phyloP scores from a whole-genome alignment of 2,888 invertebrate genomes.

The Oscheius sp. region DNA sequence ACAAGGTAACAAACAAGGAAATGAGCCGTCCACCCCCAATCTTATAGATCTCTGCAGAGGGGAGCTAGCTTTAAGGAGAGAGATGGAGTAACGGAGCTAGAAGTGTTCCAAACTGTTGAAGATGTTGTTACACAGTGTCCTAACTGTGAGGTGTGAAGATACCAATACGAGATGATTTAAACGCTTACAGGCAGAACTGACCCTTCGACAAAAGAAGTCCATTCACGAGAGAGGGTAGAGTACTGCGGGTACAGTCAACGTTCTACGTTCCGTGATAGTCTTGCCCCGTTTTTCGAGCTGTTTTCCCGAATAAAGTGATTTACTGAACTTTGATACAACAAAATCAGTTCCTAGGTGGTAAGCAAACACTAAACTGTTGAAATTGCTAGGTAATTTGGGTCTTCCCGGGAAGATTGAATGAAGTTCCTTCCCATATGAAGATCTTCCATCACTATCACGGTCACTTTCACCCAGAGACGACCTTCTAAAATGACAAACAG shows the following conservation, averaged over 20 bases:
- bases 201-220: constrained; percentile 28
- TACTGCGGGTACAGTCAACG: constrained; percentile 20
- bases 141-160: constrained; percentile 49
- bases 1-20: constrained; percentile 43
- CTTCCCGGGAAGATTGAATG: too few relatives aligned
- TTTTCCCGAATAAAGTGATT: too few relatives aligned
- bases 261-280: constrained; percentile 18
- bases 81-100: constrained; percentile 33
- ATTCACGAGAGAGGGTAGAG: constrained; percentile 4
- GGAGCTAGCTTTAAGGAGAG: constrained; percentile 38
- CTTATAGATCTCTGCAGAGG: constrained; percentile 43
- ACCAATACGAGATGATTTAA: neutral
- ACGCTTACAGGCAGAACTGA: constrained; percentile 25
- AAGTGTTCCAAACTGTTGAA: constrained; percentile 40
- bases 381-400: too few relatives aligned
- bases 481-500: too few relatives aligned
- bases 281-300: too few relatives aligned
- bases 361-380: too few relatives aligned
- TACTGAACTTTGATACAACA: too few relatives aligned
- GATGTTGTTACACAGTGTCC: constrained; percentile 56
- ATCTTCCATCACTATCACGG: too few relatives aligned
- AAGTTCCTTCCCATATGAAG: too few relatives aligned
- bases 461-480: too few relatives aligned
- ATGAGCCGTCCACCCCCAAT: neutral
- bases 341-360: too few relatives aligned